Base-by-base conservation (phyloP, 1,140 invertebrate species). In the Achroia grisella region DNA sequence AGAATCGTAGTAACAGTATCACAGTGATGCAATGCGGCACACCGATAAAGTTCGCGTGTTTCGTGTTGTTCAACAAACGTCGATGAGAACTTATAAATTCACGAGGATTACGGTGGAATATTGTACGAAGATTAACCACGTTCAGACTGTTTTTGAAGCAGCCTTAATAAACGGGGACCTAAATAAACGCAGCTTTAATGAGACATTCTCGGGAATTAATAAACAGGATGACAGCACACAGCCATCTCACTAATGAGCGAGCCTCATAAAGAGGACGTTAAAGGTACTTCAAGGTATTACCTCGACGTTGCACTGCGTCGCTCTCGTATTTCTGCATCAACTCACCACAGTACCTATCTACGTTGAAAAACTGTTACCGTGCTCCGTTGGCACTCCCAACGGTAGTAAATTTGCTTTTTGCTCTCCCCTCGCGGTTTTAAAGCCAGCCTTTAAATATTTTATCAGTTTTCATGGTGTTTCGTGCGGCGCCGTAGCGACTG, bases 391-490 rank as follows among this genome's bases (percentile, higher is more conserved):
- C 69, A 70, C 70, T 73, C 68, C 70, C 68, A 59, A 56, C 50
- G 66, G 69, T 48, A 62, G 62, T 77, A 69, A 71, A 74, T 75
- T 73, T 63, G 49, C 62, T 66, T 62, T 64, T 48, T 46, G 48
- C 52, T 61, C 60, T 61, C 69, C 69, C 71, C 64, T 71, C 43
- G 55, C 62, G 56, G 56, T 67, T 75, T 71, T 68, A 74, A 71
- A 71, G 54, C 48, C 59, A 46, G 56, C 45, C 56, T 76, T 63
- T 79, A 76, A 82, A 82, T 73, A 78, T 77, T 70, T 78, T 77
- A 78, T 74, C 70, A 76, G 66, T 73, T 73, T 76, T 54, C 66
- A 72, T 69, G 63, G 57, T 47, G 62, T 77, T 57, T 77, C 78
- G 75, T 82, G 75, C 48, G 75, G 71, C 75, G 75, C 70, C 78